These are phyloP conservation scores for Siphlonurus alternatus DNA, from an alignment of 2,888 invertebrate genomes.

Conservation along the genomic window DNA sequence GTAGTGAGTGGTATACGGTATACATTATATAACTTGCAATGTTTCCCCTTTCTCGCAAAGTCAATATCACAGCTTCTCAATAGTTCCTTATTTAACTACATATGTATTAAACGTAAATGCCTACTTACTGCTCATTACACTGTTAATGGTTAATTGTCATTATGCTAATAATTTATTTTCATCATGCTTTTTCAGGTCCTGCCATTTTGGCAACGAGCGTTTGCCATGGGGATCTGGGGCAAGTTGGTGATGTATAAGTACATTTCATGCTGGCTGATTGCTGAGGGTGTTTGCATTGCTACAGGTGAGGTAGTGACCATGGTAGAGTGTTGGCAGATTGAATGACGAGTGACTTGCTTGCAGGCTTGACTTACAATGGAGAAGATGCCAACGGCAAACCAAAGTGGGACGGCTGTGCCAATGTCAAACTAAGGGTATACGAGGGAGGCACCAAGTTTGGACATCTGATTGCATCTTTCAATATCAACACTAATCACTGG, in stretches of 20 bases:
- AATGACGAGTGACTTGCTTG: too few species aligned
- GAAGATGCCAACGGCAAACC: constrained; percentile 38
- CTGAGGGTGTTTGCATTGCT: constrained; percentile 56
- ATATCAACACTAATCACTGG: constrained; percentile 92
- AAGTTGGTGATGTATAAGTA: constrained; percentile 79
- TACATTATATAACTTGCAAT: too few species aligned
- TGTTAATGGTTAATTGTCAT: too few species aligned
- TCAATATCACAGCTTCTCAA: too few species aligned
- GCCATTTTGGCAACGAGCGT: constrained; percentile 28
- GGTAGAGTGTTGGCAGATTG: too few species aligned
- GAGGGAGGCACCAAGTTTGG: constrained; percentile 73
- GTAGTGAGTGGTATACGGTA: too few species aligned
- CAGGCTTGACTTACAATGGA: constrained; percentile 75
- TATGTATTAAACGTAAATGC: too few species aligned
- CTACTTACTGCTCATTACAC: too few species aligned
- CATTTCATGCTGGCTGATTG: constrained; percentile 81
- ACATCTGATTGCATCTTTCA: constrained; percentile 81
- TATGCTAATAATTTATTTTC: too few species aligned
- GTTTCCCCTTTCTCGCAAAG: too few species aligned
- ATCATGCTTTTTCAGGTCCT: constrained; percentile 19
- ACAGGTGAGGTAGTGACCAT: constrained; percentile 35
- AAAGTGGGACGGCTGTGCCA: constrained; percentile 79
- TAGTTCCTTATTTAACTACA: too few species aligned
- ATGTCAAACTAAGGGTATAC: constrained; percentile 64
- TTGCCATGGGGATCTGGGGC: constrained; percentile 67